Evolutionary conservation across 2,113 vertebrate genomes (phyloP), one percentile per base, ranked within the genome.

Genomic region (Hippocampus mohnikei): DNA sequence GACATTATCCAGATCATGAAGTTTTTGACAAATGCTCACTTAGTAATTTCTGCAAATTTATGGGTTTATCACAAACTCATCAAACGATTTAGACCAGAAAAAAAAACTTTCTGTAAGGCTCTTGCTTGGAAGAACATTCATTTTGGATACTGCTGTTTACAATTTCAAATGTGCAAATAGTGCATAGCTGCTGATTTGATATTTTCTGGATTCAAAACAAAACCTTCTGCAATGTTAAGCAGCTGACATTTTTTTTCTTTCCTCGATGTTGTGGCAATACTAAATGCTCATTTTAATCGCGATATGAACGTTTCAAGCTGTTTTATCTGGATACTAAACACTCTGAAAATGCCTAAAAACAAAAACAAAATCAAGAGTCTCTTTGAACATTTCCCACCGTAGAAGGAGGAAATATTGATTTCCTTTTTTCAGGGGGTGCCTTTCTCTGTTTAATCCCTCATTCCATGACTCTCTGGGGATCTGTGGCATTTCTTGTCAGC

Each of bases 401-500:
- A 75, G 74, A 70, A 84, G 79, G 77, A 83, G 75, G 75, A 82
- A 86, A 84, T 83, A 84, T 84, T 70, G 88, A 88, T 87, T 87
- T 82, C 60, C 75, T 37, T 78, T 84, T 87, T 85, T 63, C 55
- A 76, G 67, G 74, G 79, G 81, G 71, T 81, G 76, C 76, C 79
- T 79, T 69, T 83, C 79, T 71, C 71, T 59, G 67, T 84, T 81
- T 79, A 83, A 84, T 81, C 75, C 76, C 75, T 79, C 70, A 73
- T 84, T 81, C 74, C 81, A 74, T 64, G 78, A 18, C 78, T 88
- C 85, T 84, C 66, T 0, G 74, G 83, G 79, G 83, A 88, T 88
- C 78, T 74, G 81, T 87, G 87, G 84, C 86, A 85, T 85, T 88
- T 87, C 81, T 85, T 85, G 83, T 76, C 85, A 86, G 71, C 78